Evolutionary conservation across 2,888 invertebrate genomes (phyloP).

Genomic region (Nemapogon koenigi): DNA sequence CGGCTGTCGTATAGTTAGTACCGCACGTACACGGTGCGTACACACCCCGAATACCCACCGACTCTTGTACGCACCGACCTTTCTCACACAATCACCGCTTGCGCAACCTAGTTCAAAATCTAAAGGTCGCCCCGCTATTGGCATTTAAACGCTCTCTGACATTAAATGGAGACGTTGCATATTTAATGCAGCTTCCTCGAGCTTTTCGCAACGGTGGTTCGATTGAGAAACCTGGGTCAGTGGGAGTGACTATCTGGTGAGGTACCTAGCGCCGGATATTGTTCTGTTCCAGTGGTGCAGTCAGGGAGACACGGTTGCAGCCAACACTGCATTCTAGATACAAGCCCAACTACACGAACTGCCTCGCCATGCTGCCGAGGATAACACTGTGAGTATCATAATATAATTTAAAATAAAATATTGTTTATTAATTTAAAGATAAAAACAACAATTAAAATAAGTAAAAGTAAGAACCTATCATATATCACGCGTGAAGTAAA

Average conservation of each 20-base stretch:
- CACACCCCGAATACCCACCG: constrained; percentile 26
- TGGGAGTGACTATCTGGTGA: constrained; percentile 3
- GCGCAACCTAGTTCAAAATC: constrained; percentile 52
- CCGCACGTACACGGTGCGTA: constrained; percentile 37
- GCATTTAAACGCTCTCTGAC: constrained; percentile 63
- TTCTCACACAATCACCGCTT: constrained; percentile 55
- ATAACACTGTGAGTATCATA: constrained; percentile 47
- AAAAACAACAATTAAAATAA: constrained; percentile 9
- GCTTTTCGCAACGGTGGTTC: constrained; percentile 53
- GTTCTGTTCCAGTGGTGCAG: constrained; percentile 52
- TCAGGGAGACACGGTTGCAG: constrained; percentile 33
- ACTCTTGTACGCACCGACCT: constrained; percentile 38
- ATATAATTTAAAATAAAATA: not conserved
- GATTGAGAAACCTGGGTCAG: constrained; percentile 39
- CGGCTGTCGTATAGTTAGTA: constrained; percentile 33
- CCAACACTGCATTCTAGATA: constrained; percentile 17
- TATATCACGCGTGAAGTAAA: too few relatives aligned
- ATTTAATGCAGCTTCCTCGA: constrained; percentile 50
- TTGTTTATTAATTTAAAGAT: not conserved
- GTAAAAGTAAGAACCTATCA: too few relatives aligned
- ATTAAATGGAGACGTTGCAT: constrained; percentile 50
- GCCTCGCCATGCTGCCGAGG: constrained; percentile 40
- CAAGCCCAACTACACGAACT: constrained; percentile 19
- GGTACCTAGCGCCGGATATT: constrained; percentile 4
- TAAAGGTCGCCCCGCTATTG: constrained; percentile 59